Evolutionary conservation across 2,888 invertebrate species (phyloP), one percentile per base, ranked within the genome.

Genomic region (Plebejus anna): DNA sequence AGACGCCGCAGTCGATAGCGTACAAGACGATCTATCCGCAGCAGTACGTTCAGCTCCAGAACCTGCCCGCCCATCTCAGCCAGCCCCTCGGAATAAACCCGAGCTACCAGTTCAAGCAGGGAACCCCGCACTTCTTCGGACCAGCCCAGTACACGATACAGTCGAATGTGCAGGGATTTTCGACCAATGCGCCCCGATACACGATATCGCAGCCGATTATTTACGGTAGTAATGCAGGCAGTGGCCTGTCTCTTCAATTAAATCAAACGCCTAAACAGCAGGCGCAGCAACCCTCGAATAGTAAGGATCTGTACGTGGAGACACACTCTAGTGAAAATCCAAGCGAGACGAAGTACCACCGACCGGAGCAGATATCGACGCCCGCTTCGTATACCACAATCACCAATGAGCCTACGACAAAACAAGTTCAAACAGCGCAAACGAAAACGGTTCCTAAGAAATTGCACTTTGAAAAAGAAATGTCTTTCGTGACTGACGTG

Each of bases 41-140:
- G 79, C 90, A 92, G 80, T 94, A 84, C 80, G 86, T 93, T 75
- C 86, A 88, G 76, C 84, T 93, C 32, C 93, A 93, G 82, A 90
- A 88, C 76, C 79, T 94, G 72, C 94, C 94, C 6, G 85, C 89
- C 71, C 93, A 93, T 82, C 83, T 94, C 22, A 84, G 90, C 5
- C 91, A 92, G 81, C 92, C 93, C 1, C 79, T 94, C 59, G 84
- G 88, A 2, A 87, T 88, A 5, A 83, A 88, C 16, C 87, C 89
- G 0, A 83, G 80, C 77, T 85, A 83, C 79, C 88, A 89, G 77
- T 85, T 85, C 77, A 88, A 87, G 76, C 89, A 88, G 78, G 79
- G 84, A 0, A 81, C 85, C 3, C 86, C 88, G 2, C 89, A 88
- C 79, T 85, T 86, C 78, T 86, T 88, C 78, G 85, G 86, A 47